phyloP scores from a whole-genome alignment of 2,797 vertebrate species.

The Acanthurus tractus region DNA sequence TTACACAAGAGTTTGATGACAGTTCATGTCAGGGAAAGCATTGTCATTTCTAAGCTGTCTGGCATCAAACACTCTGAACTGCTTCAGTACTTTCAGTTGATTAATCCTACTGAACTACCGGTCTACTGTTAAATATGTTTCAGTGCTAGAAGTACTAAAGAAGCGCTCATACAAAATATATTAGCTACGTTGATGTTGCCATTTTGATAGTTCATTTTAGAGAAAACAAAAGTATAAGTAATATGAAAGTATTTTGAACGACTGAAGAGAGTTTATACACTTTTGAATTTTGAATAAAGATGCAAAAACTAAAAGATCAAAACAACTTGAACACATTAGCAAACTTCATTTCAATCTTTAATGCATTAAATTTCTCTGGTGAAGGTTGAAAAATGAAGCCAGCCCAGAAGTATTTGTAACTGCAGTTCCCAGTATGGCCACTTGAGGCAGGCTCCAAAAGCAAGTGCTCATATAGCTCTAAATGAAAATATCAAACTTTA shows the following conservation, averaged over 20 bases:
- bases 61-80: slow-evolving; percentile 8
- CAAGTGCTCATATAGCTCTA: no score
- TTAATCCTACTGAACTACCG: not conserved
- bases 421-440: no score
- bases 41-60: slow-evolving; percentile 7
- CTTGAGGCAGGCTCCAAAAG: no score
- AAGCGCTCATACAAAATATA: not conserved
- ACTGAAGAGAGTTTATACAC: not conserved
- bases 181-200: not conserved
- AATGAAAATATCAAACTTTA: no score
- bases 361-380: not conserved
- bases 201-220: not conserved
- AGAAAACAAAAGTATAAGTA: not conserved
- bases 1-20: slow-evolving; percentile 10
- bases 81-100: not conserved
- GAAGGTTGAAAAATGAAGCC: no score
- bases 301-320: not conserved
- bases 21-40: slow-evolving; percentile 25
- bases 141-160: not conserved
- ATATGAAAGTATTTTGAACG: not conserved
- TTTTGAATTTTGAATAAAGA: not conserved
- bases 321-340: not conserved
- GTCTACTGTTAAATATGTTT: not conserved
- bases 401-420: no score
- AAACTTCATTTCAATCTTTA: not conserved